Conservation (phyloP, 2,797 vertebrate species). For the Poeciliopsis gracilis region DNA sequence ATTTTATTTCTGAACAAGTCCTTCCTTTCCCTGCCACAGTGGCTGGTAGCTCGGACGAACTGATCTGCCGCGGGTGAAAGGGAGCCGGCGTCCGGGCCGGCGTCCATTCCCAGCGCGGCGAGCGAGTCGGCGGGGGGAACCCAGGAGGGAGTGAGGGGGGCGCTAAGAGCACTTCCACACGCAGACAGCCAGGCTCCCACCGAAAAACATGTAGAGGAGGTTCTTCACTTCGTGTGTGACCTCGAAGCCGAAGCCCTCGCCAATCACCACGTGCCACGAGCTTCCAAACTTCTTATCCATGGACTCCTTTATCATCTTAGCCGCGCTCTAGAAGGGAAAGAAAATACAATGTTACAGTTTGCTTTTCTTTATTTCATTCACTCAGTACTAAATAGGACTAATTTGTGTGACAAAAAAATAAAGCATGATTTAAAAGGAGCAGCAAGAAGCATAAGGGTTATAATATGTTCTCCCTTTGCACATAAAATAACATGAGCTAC, state of each 20-base stretch:
- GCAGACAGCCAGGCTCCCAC: slow-evolving; percentile 93
- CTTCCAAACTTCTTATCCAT: slow-evolving; percentile 99
- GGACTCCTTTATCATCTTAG: slow-evolving; percentile 99
- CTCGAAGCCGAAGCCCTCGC: slow-evolving; percentile 97
- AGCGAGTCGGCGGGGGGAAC: slow-evolving; percentile 16
- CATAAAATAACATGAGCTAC: too few relatives aligned
- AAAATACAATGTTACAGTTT: too few relatives aligned
- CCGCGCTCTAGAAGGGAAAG: slow-evolving; percentile 70
- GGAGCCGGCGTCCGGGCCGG: slow-evolving; percentile 51
- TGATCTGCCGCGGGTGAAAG: slow-evolving; percentile 22
- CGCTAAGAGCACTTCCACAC: slow-evolving; percentile 98
- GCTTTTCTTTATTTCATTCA: too few relatives aligned
- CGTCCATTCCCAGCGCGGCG: slow-evolving; percentile 33
- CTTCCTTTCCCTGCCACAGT: slow-evolving; percentile 26
- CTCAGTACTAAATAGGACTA: background rate
- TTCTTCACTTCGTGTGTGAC: slow-evolving; percentile 97
- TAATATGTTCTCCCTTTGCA: too few relatives aligned
- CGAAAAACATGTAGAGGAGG: slow-evolving; percentile 98
- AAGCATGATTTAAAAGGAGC: too few relatives aligned
- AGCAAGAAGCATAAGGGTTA: too few relatives aligned
- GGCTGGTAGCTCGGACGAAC: slow-evolving; percentile 35
- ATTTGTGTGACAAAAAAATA: background rate
- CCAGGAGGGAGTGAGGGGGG: background rate
- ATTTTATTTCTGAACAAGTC: slow-evolving; percentile 12
- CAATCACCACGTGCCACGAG: slow-evolving; percentile 98